Evolutionary conservation across 2,113 vertebrate species (phyloP), one percentile per base, ranked within the genome.

Genomic region (Cisticola juncidis): DNA sequence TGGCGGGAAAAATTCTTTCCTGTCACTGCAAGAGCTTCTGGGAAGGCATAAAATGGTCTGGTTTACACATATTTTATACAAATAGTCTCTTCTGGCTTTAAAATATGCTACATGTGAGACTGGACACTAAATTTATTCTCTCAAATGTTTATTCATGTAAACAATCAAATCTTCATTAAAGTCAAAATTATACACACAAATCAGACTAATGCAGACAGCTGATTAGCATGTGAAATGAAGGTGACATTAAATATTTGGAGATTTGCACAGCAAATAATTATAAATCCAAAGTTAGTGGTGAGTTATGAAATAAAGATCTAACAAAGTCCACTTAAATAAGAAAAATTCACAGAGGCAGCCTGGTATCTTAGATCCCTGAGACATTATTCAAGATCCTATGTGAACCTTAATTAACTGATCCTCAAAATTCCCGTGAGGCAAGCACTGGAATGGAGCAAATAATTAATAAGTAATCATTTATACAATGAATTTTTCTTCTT

Each of bases 321-420:
- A 80, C 1, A 0, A 90, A 80, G 64, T 74, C 35, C 62, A 85
- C 74, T 84, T 70, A 77, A 81, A 81, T 24, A 57, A 82, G 60
- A 72, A 81, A 83, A 96, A 73, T 18, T 62, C 74, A 87, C 38
- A 66, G 74, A 78, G 62, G 28, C 60, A 86, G 26, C 21, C 47
- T 73, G n/a, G 14, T 65, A 51, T 48, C 95, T 86, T 42, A 51
- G 18, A 62, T 86, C 84, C 44, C 65, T 82, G 35, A 85, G 88
- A 91, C n/a, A 44, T 81, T 95, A 70, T 45, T 87, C 57, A 81
- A 81, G 83, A 83, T 94, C 56, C 14, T 83, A 47, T 58, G 54
- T 87, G 54, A 92, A 86, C 42, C 48, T 94, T 94, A 95, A 94
- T 90, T 97, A 97, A 90, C 14, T 86, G 83, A 94, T 85, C 79